Percentiles rank a stretch among this genome's conserved stretches.
These are phyloP conservation scores for Terrapene triunguis DNA, from an alignment of 2,113 vertebrate genomes.

Conservation along the genomic window DNA sequence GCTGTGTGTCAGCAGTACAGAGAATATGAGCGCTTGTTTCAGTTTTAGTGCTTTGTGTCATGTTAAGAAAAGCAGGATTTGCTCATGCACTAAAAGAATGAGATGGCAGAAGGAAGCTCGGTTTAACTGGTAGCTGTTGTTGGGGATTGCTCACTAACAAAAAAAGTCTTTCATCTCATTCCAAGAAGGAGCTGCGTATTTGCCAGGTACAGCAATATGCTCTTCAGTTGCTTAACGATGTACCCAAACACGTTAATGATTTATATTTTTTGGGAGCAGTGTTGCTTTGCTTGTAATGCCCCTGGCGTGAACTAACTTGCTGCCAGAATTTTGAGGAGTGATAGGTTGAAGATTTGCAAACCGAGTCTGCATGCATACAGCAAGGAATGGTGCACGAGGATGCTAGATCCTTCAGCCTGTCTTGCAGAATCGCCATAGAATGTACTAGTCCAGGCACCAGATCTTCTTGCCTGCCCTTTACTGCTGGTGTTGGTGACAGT, in stretches of 20 bases:
- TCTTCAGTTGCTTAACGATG: background rate
- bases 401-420: background rate
- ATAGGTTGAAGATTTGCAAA: constrained; percentile 8
- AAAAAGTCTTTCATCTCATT: constrained; percentile 16
- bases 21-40: background rate
- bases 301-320: background rate
- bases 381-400: background rate
- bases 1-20: background rate
- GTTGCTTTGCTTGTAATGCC: background rate
- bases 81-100: background rate
- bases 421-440: background rate
- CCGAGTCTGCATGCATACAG: background rate
- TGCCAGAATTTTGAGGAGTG: constrained; percentile 17
- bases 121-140: background rate
- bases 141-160: background rate
- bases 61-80: background rate
- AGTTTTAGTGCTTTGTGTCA: background rate
- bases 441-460: background rate
- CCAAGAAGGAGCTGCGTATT: background rate
- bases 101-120: background rate
- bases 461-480: background rate
- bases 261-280: constrained; percentile 19
- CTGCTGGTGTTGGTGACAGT: background rate
- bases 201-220: background rate
- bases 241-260: background rate